These are phyloP conservation scores for Drosophila quinaria DNA, from an alignment of 2,888 invertebrate species.

Conservation along the genomic window DNA sequence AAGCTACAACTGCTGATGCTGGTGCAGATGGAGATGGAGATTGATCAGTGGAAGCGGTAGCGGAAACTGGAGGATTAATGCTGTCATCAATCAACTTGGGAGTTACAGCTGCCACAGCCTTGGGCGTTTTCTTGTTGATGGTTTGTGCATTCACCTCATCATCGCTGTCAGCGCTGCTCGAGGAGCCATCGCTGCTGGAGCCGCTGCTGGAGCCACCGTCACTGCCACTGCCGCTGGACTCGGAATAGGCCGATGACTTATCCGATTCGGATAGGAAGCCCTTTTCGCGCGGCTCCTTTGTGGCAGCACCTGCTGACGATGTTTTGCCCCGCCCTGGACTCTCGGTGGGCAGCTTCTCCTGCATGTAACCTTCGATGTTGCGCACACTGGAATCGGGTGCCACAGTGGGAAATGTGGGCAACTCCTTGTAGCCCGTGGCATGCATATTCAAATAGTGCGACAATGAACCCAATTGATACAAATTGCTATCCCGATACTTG, in stretches of 20 bases:
- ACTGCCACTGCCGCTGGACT: conserved; percentile 73
- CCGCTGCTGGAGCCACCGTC: conserved; percentile 19
- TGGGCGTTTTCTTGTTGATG: conserved; percentile 18
- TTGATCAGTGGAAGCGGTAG: neutral
- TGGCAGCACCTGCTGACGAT: conserved; percentile 18
- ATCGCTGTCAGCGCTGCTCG: conserved; percentile 33
- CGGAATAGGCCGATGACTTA: conserved; percentile 83
- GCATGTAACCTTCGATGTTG: conserved; percentile 88
- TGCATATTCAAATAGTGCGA: conserved; percentile 96
- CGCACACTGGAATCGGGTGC: conserved; percentile 92
- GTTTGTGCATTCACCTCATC: conserved; percentile 30
- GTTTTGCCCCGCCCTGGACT: conserved; percentile 52
- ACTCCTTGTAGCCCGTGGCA: conserved; percentile 94
- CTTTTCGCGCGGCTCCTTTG: conserved; percentile 85
- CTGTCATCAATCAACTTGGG: conserved; percentile 39
- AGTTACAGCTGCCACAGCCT: conserved; percentile 12
- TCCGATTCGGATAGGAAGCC: conserved; percentile 88
- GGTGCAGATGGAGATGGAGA: conserved; percentile 2
- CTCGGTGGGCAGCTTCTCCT: conserved; percentile 80
- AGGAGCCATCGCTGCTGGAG: conserved; percentile 57
- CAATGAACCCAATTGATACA: conserved; percentile 96
- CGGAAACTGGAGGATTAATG: conserved; percentile 12
- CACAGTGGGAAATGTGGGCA: conserved; percentile 93
- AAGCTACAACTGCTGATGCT: neutral
- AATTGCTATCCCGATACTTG: conserved; percentile 93